Base-by-base conservation (phyloP, 2,888 invertebrate species). In the Pollenia amentaria region DNA sequence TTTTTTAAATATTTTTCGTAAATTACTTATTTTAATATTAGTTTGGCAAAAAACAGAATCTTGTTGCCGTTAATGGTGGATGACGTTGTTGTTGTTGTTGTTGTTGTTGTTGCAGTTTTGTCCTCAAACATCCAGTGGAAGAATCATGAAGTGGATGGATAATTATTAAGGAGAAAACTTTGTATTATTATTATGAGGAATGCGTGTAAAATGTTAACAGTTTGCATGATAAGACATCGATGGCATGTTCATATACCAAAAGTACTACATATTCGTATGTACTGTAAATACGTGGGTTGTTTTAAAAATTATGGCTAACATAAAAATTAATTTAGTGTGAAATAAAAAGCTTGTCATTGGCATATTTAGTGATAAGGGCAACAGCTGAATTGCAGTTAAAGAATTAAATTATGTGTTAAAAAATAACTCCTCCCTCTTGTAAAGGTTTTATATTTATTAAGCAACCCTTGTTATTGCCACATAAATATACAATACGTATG, bases 141-240 rank as follows among this genome's bases (percentile, higher is more conserved):
- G 67, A 69, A 18, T 51, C 75, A 78, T 67, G 77, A 42, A 18
- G 79, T 80, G 53, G 84, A 60, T 76, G 65, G 72, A 84, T 81
- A 84, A 87, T 87, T 84, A 81, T 81, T 84, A 77, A 76, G 67
- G 67, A 44, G 77, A 70, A 82, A 80, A 84, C 57, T 67, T 87
- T 73, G 76, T 84, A 72, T 72, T 83, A 72, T 18, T 44, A 65
- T 72, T 85, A 70, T 75, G 80, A 76, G 72, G 87, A 84, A 87
- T 87, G 79, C 72, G 87, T 87, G 87, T 87, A 87, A 87, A 87
- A 72, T 84, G 80, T 84, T 80, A 79, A 80, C 79, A 87, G 87
- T 87, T 87, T 87, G 84, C 87, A 87, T 77, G 87, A 87, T 84
- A 83, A 80, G 65, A 72, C 75, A 62, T 65, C 75, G 76, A 76